Evolutionary conservation across 1,140 invertebrate genomes (phyloP).

Genomic region (Zaprionus tsacasi): DNA sequence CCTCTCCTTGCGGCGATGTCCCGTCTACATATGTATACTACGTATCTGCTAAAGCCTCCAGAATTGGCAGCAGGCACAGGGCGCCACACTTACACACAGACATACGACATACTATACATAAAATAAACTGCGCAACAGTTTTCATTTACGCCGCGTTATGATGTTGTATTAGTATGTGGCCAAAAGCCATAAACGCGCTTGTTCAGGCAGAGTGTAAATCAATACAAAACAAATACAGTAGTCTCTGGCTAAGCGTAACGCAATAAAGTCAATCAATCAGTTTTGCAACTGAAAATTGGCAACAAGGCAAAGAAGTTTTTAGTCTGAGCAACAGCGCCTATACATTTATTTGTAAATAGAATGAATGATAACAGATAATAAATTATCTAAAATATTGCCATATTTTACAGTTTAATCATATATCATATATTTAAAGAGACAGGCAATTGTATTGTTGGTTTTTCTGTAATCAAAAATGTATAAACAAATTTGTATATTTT

Average conservation of each 20-base stretch:
- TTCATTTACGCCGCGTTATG: constrained; percentile 30
- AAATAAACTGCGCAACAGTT: constrained; percentile 71
- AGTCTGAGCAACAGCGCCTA: neutral
- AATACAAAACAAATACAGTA: constrained; percentile 50
- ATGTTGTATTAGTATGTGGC: neutral
- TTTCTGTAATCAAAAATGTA: neutral
- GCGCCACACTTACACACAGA: neutral
- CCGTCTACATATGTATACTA: neutral
- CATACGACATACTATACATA: neutral
- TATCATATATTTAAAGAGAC: too few relatives aligned
- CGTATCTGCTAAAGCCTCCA: neutral
- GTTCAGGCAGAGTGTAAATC: constrained; percentile 46
- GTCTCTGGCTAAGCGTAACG: neutral
- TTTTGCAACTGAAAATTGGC: neutral
- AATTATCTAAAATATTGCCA: too few relatives aligned
- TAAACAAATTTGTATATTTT: too few relatives aligned
- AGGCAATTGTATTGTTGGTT: too few relatives aligned
- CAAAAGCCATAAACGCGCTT: constrained; percentile 2
- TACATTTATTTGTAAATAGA: too few relatives aligned
- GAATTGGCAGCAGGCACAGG: constrained; percentile 15
- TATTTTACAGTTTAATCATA: too few relatives aligned
- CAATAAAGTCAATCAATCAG: neutral
- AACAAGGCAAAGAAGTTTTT: neutral
- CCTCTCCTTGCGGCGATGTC: neutral
- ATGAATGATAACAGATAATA: too few relatives aligned